These are phyloP conservation scores for Flabesymbios commensalis DNA, from an alignment of 2,888 invertebrate genomes.

Conservation along the genomic window DNA sequence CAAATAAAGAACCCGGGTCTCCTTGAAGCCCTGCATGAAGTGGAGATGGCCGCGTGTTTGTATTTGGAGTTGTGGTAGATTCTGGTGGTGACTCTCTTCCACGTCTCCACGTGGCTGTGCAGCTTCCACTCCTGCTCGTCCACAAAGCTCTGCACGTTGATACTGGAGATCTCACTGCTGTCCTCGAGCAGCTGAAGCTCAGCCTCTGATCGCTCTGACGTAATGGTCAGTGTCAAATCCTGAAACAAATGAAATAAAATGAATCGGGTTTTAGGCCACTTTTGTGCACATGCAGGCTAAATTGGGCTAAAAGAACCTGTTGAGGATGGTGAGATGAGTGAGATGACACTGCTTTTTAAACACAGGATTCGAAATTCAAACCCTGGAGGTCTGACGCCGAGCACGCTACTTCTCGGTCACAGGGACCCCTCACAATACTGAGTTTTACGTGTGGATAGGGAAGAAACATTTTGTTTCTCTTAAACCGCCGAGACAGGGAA, in stretches of 20 bases:
- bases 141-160: constrained; percentile 41
- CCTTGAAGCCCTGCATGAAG: constrained; percentile 38
- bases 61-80: constrained; percentile 37
- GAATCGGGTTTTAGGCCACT: too few species aligned
- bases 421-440: too few species aligned
- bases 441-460: too few species aligned
- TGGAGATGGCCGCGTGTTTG: constrained; percentile 39
- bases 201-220: constrained; percentile 39
- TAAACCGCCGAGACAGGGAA: too few species aligned
- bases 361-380: too few species aligned
- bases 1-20: constrained; percentile 41
- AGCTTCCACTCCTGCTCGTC: constrained; percentile 44
- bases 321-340: too few species aligned
- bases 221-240: constrained; percentile 42
- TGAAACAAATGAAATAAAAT: constrained; percentile 14
- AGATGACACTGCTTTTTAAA: too few species aligned
- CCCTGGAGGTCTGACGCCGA: too few species aligned
- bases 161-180: constrained; percentile 37
- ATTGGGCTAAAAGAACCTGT: too few species aligned
- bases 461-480: too few species aligned
- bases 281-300: too few species aligned
- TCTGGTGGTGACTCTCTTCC: constrained; percentile 35
- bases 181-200: constrained; percentile 38
- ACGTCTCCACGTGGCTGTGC: constrained; percentile 42
- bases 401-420: too few species aligned